These are phyloP conservation scores for Athrips mouffetella DNA, from an alignment of 2,888 invertebrate species.

Conservation along the genomic window DNA sequence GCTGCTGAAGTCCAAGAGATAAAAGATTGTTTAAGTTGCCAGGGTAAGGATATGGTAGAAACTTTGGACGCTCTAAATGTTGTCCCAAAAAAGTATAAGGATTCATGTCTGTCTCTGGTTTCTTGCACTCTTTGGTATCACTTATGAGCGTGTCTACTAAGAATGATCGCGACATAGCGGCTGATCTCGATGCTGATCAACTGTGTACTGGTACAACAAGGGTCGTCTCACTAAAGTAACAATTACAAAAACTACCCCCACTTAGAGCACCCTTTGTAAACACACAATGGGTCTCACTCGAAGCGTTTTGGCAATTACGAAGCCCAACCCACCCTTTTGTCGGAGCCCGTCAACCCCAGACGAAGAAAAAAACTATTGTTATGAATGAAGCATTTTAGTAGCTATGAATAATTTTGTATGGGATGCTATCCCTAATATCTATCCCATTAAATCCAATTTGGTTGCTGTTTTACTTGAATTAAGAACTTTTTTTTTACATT, in stretches of 20 bases:
- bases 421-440: slow-evolving; percentile 69
- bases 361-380: slow-evolving; percentile 56
- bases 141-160: slow-evolving; percentile 88
- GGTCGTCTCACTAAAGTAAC: slow-evolving; percentile 60
- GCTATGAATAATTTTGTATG: slow-evolving; percentile 77
- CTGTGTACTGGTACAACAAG: slow-evolving; percentile 55
- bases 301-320: slow-evolving; percentile 78
- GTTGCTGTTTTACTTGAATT: slow-evolving; percentile 58
- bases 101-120: slow-evolving; percentile 58
- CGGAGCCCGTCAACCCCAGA: slow-evolving; percentile 71
- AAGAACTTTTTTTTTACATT: slow-evolving; percentile 21
- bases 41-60: slow-evolving; percentile 80
- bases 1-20: slow-evolving; percentile 80
- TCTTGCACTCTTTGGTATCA: slow-evolving; percentile 74
- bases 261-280: slow-evolving; percentile 74
- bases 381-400: slow-evolving; percentile 73
- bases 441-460: slow-evolving; percentile 75
- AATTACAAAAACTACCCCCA: slow-evolving; percentile 78
- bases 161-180: slow-evolving; percentile 87
- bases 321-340: slow-evolving; percentile 77
- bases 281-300: slow-evolving; percentile 73
- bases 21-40: slow-evolving; percentile 82
- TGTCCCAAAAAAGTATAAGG: slow-evolving; percentile 60
- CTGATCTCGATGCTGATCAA: slow-evolving; percentile 42
- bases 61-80: slow-evolving; percentile 62